Conservation (phyloP, 2,113 vertebrate species). For the Pipra filicauda region DNA sequence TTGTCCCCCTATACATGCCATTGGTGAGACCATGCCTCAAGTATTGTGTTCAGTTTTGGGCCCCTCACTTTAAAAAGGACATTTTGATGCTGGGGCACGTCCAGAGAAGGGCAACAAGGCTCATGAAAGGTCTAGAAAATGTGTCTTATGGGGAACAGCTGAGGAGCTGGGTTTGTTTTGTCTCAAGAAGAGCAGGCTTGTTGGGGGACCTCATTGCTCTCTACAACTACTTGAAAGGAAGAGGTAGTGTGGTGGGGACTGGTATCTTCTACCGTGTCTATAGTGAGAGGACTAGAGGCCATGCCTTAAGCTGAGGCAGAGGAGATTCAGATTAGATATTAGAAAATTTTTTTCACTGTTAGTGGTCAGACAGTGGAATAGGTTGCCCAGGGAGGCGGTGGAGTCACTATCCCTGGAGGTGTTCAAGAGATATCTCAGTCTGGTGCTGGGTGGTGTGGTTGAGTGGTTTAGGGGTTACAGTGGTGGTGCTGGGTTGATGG, state of each 20-base stretch:
- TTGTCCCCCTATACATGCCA: too few species aligned
- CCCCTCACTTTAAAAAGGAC: neutral
- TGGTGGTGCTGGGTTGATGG: neutral
- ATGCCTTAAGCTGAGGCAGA: neutral
- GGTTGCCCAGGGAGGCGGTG: neutral
- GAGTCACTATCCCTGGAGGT: neutral
- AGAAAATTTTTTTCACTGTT: neutral
- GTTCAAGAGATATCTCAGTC: neutral
- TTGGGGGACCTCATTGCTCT: neutral
- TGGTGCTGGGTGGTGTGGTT: accelerated
- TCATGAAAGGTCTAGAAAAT: neutral
- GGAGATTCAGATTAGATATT: neutral
- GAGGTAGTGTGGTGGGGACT: neutral
- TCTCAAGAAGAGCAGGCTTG: neutral
- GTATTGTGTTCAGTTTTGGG: neutral
- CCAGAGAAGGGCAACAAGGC: neutral
- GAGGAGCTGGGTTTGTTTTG: neutral
- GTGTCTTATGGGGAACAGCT: neutral
- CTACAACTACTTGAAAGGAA: neutral
- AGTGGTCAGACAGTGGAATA: neutral
- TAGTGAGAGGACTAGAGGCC: neutral
- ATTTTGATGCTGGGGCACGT: accelerated
- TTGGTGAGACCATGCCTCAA: accelerated
- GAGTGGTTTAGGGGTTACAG: neutral
- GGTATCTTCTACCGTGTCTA: accelerated